Percentiles rank a stretch among this genome's conserved stretches.
Conservation (phyloP, 2,113 vertebrate genomes). For the Dasyurus viverrinus region DNA sequence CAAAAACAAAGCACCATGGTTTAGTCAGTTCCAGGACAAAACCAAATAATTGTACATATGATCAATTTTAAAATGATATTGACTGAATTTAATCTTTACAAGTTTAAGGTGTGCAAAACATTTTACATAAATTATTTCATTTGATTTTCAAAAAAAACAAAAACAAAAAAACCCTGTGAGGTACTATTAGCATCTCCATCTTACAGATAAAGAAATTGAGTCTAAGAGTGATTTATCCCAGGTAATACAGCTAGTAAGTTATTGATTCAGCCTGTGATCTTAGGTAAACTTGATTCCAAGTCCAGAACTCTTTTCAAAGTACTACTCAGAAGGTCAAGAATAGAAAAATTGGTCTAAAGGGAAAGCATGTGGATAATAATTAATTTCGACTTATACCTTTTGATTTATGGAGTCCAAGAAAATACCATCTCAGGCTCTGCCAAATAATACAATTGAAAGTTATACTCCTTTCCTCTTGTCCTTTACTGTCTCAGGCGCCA, state of each 20-base stretch:
- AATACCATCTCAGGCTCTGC: constrained; percentile 53
- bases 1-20: background rate
- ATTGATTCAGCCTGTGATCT: background rate
- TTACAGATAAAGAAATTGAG: background rate
- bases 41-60: background rate
- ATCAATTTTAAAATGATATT: background rate
- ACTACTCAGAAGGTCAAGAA: background rate
- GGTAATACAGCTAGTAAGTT: background rate
- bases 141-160: background rate
- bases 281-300: background rate
- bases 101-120: background rate
- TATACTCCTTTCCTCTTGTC: constrained; percentile 43
- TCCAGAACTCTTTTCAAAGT: background rate
- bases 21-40: background rate
- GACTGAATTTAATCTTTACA: background rate
- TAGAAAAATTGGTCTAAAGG: constrained; percentile 17
- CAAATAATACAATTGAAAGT: constrained; percentile 50
- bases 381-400: constrained; percentile 68
- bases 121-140: background rate
- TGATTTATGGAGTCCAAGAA: constrained; percentile 71
- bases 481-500: constrained; percentile 58
- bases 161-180: background rate
- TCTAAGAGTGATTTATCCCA: background rate
- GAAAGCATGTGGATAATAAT: constrained; percentile 55
- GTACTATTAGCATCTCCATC: background rate